Percentiles rank a stretch among this genome's conserved stretches.
Evolutionary conservation across 2,888 invertebrate species (phyloP).

Genomic region (Clanis bilineata): DNA sequence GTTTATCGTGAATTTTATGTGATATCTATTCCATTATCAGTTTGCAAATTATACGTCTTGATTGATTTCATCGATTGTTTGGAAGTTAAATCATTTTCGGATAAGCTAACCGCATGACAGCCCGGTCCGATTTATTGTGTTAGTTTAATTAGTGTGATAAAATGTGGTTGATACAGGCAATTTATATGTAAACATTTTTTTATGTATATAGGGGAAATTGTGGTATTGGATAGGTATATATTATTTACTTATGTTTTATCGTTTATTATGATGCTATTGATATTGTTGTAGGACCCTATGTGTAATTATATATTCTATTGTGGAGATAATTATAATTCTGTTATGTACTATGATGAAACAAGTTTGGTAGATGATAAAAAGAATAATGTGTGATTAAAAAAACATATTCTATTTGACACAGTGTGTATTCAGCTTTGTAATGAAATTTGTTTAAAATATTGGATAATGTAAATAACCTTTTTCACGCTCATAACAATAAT

Average conservation of each 20-base stretch:
- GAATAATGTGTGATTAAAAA: too few species aligned
- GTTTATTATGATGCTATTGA: too few species aligned
- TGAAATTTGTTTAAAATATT: neutral
- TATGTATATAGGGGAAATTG: neutral
- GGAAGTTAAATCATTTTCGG: neutral
- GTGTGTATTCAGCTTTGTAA: slow-evolving; percentile 1
- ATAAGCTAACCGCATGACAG: neutral
- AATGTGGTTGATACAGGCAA: neutral
- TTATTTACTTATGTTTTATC: neutral
- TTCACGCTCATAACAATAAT: slow-evolving; percentile 10
- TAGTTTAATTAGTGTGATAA: neutral
- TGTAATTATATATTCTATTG: too few species aligned
- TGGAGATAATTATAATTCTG: too few species aligned
- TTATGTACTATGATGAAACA: too few species aligned
- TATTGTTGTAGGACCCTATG: too few species aligned
- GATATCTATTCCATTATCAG: neutral
- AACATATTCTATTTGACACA: neutral
- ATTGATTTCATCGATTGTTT: neutral
- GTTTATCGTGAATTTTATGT: neutral
- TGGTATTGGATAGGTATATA: neutral
- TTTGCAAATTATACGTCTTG: neutral
- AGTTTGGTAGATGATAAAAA: too few species aligned
- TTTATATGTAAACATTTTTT: neutral
- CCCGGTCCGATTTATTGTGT: neutral
- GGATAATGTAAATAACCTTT: slow-evolving; percentile 7